Conservation (phyloP, 2,113 vertebrate species). For the Toxotes jaculatrix region DNA sequence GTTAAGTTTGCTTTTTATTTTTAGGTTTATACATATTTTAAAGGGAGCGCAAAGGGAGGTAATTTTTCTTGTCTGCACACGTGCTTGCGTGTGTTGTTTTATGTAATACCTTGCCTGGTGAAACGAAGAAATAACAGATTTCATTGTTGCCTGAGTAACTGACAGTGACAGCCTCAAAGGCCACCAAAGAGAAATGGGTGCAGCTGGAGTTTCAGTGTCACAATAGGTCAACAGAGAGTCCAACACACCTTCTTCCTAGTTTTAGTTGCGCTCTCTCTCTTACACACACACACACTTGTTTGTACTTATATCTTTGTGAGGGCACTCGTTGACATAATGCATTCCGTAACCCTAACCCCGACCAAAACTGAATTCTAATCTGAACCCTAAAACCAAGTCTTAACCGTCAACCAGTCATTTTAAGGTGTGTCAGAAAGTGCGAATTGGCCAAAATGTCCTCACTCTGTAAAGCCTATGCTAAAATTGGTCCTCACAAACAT, state of each 20-base stretch:
- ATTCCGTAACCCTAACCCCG: no score
- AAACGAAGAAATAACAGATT: conserved; percentile 9
- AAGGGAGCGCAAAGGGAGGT: neutral
- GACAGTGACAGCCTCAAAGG: conserved; percentile 46
- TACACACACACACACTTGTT: neutral
- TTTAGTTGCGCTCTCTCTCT: neutral
- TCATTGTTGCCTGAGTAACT: conserved; percentile 33
- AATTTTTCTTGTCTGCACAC: neutral
- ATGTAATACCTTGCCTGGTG: conserved; percentile 1
- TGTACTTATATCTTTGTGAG: no score
- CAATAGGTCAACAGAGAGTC: conserved; percentile 21
- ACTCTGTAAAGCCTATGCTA: no score
- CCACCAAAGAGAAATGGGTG: conserved; percentile 14
- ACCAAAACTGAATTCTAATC: no score
- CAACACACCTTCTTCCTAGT: conserved; percentile 49
- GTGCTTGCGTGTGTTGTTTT: neutral
- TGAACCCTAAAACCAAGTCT: no score
- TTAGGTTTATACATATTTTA: neutral
- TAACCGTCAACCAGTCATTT: no score
- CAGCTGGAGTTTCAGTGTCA: conserved; percentile 49
- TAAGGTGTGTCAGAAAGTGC: no score
- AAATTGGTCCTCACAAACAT: no score
- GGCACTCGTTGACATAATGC: no score
- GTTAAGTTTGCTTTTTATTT: neutral
- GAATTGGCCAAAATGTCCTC: no score